Evolutionary conservation across 35 echinoderm and acorn worm species (phyloP), one percentile per base, ranked within the genome.

Genomic region (Stichopus chloronotus): DNA sequence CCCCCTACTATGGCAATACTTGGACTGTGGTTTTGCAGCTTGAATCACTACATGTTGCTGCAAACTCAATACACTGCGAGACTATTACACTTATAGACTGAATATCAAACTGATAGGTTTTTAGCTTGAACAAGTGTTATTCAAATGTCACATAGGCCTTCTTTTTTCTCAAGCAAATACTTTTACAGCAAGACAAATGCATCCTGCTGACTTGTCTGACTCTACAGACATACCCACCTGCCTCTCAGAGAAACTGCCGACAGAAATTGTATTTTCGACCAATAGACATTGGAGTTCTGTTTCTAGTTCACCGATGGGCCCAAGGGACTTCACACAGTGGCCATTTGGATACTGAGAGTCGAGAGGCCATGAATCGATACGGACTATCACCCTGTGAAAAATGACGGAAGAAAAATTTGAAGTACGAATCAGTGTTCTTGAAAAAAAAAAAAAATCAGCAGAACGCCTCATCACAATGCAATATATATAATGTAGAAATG

Each of bases 271-370:
- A 60, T 99, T 93, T 76, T 99, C 97, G 25, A 95, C 94, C 78
- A 99, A 87, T 6, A 96, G 93, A 71, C 95, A 92, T 30, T 96
- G 95, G 13, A 99, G 90, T 76, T 99, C 97, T 74, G 97, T 99
- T 69, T 99, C 97, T 14, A 99, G 86, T 57, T 84, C 77, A 14
- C 97, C 97, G 13, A 96, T 94, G 16, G 97, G 81, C 74, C 95
- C 97, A 0, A 99, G 92, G 17, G 94, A 93, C 57, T 92, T 94
- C 17, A 99, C 97, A 95, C 95, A 96, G 77, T 99, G 97, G 59
- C 97, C 97, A 55, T 96, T 99, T 53, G 97, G 97, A 87, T 96
- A 99, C 89, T 95, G 95, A 56, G 97, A 99, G 84, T 96, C 94
- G 8, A 83, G n/a, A 60, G 92, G 92, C 97, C 97, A 99, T 16